These are phyloP conservation scores for Cephus pygmeus DNA, from an alignment of 2,888 invertebrate species.

Conservation along the genomic window DNA sequence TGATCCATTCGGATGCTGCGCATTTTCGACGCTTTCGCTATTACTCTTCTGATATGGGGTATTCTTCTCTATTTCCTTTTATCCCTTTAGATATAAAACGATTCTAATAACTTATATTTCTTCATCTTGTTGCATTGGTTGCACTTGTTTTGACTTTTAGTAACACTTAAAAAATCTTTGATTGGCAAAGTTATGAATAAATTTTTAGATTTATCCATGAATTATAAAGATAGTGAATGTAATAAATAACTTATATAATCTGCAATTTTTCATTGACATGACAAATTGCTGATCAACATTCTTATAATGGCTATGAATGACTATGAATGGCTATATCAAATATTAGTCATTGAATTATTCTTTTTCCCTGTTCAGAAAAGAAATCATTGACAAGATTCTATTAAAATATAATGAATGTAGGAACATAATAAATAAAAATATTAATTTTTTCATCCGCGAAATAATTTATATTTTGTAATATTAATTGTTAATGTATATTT, in stretches of 20 bases:
- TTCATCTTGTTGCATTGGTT: not conserved
- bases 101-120: not conserved
- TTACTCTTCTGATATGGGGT: not conserved
- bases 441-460: not conserved
- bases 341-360: not conserved
- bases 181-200: too few relatives aligned
- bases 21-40: slow-evolving; percentile 20
- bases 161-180: not conserved
- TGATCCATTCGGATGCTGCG: slow-evolving; percentile 58
- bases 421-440: not conserved
- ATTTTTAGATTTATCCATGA: too few relatives aligned
- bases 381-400: not conserved
- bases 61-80: not conserved
- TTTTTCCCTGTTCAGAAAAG: not conserved
- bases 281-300: not conserved
- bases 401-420: not conserved
- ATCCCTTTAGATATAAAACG: not conserved
- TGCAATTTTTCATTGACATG: not conserved
- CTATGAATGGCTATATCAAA: not conserved
- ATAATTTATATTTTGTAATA: not conserved
- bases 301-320: not conserved
- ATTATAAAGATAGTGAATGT: too few relatives aligned
- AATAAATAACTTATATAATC: not conserved
- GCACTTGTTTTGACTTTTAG: not conserved
- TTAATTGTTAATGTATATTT: not conserved